phyloP scores from a whole-genome alignment of 1,140 invertebrate genomes.

The Chironomus striatipennis region DNA sequence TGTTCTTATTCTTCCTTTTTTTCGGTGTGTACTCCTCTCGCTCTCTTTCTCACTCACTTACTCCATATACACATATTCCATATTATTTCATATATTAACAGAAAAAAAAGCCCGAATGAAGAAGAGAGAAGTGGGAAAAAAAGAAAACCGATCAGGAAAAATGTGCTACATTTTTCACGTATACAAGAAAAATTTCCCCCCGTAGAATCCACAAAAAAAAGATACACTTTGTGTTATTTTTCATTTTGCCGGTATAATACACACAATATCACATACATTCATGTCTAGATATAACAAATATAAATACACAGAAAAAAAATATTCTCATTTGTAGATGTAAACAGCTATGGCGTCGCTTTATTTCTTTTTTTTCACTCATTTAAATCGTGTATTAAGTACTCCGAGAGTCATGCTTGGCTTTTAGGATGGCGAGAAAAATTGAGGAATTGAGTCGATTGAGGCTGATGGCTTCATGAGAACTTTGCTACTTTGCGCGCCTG shows the following conservation, averaged over 20 bases:
- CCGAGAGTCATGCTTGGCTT: too few relatives aligned
- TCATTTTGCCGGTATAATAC: conserved; percentile 1
- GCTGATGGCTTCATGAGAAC: too few relatives aligned
- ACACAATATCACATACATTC: not conserved
- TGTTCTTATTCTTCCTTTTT: not conserved
- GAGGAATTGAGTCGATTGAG: too few relatives aligned
- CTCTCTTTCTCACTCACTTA: not conserved
- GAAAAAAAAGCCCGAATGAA: not conserved
- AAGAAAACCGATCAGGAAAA: conserved; percentile 12
- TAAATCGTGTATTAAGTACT: too few relatives aligned
- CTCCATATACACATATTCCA: not conserved
- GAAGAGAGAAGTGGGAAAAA: not conserved
- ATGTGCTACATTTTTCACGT: conserved; percentile 12
- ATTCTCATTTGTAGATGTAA: not conserved
- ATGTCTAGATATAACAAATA: too few relatives aligned
- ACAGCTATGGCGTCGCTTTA: not conserved
- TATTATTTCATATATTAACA: too few relatives aligned
- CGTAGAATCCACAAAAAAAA: not conserved
- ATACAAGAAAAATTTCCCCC: not conserved
- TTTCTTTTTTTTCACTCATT: too few relatives aligned
- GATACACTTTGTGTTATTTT: not conserved
- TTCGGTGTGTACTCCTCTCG: not conserved
- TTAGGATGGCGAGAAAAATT: too few relatives aligned
- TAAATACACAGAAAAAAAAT: too few relatives aligned
- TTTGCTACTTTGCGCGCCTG: too few relatives aligned